Evolutionary conservation across 2,888 invertebrate species (phyloP).

Genomic region (Erynnis tages): DNA sequence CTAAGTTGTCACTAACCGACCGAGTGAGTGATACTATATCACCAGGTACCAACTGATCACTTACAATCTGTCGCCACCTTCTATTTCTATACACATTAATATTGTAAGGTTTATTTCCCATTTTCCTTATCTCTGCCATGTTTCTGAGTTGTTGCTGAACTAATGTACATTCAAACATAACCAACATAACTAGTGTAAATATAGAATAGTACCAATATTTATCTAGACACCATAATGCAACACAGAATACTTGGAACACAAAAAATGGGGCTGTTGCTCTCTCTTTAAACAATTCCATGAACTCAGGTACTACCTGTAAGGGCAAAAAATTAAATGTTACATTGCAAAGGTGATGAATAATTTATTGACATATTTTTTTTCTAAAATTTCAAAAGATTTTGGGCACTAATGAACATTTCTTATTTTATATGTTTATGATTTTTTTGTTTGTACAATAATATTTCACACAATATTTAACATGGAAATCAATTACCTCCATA

Average conservation of each 20-base stretch:
- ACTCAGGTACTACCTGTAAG: constrained; percentile 94
- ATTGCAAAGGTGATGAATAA: no score
- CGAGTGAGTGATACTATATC: constrained; percentile 97
- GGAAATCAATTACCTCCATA: no score
- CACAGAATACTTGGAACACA: constrained; percentile 99
- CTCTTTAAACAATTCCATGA: constrained; percentile 97
- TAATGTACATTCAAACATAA: constrained; percentile 98
- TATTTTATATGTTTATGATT: no score
- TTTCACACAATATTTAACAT: no score
- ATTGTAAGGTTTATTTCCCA: constrained; percentile 98
- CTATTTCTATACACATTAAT: constrained; percentile 95
- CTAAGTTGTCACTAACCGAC: constrained; percentile 93
- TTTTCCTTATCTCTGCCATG: constrained; percentile 99
- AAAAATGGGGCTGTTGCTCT: constrained; percentile 99
- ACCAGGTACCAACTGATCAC: constrained; percentile 95
- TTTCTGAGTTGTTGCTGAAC: constrained; percentile 99
- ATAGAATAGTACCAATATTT: constrained; percentile 99
- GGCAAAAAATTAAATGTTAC: constrained; percentile 3
- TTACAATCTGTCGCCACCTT: constrained; percentile 92
- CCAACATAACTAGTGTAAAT: constrained; percentile 97
- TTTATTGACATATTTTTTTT: no score
- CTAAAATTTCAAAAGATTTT: no score
- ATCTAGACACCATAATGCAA: constrained; percentile 98
- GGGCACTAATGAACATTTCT: no score
- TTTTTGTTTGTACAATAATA: no score